A percentile compares a stretch with the other conserved stretches of the same genome.
Conservation (phyloP, 2,888 invertebrate genomes). For the Apodemia hepburni region DNA sequence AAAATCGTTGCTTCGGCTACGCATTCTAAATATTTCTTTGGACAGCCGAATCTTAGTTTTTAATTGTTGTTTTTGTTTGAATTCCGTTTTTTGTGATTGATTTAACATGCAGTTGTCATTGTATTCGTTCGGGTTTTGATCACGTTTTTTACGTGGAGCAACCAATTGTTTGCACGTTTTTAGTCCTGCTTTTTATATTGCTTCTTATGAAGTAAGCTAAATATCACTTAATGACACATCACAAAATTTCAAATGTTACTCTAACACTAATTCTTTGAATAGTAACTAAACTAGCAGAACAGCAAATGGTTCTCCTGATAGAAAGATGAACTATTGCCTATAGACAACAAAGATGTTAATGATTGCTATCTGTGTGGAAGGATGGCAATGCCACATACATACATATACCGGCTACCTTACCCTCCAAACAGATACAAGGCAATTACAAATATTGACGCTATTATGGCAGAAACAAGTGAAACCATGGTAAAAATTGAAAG, state of each 20-base stretch:
- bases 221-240: not conserved
- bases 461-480: too few relatives aligned
- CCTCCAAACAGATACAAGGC: too few relatives aligned
- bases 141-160: conserved; percentile 58
- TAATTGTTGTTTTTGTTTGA: conserved; percentile 79
- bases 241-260: conserved; percentile 2
- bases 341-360: too few relatives aligned
- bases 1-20: conserved; percentile 40
- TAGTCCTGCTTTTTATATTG: not conserved
- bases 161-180: conserved; percentile 76
- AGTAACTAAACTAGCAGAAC: not conserved
- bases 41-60: conserved; percentile 55
- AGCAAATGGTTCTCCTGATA: too few relatives aligned
- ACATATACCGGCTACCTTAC: too few relatives aligned
- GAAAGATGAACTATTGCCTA: too few relatives aligned
- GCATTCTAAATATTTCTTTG: conserved; percentile 76
- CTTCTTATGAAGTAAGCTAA: too few relatives aligned
- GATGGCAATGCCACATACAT: too few relatives aligned
- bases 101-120: conserved; percentile 78
- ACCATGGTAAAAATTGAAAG: too few relatives aligned
- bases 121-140: conserved; percentile 72
- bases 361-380: too few relatives aligned
- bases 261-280: not conserved
- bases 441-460: too few relatives aligned
- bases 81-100: conserved; percentile 79